Base-by-base conservation (phyloP, 2,797 vertebrate species). In the Aeoliscus strigatus region DNA sequence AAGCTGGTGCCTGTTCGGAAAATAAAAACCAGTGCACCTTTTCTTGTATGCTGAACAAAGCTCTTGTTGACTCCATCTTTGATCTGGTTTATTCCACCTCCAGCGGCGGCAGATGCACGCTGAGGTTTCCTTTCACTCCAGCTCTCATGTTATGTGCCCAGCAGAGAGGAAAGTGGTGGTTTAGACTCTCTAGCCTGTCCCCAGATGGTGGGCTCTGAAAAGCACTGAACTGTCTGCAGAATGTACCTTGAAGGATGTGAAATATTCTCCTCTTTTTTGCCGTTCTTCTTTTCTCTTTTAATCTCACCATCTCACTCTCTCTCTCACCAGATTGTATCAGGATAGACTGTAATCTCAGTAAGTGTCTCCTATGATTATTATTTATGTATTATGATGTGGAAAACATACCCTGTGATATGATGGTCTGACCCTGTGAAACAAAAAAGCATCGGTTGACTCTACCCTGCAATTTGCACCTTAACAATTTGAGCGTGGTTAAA, bases 291-390 rank as follows among this genome's bases (percentile, higher is more conserved):
- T 77, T 79, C 79, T 75, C 62, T 80, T 87, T 86, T 85, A 79
- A 88, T 84, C 88, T 92, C 85, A 89, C 88, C 91, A 91, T 92
- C 85, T 89, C 90, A 87, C 89, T 92, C 86, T 89, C 87, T 91
- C 88, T 91, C 90, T 83, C 86, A 87, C 91, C 92, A 96, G 94
- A 96, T 92, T 96, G 94, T 92, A 93, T 94, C 91, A 93, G 92
- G 88, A 93, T 93, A 93, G 92, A 93, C 91, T 96, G 94, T 92
- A 92, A 91, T 87, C 91, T 92, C 89, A 95, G 94, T 96, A 96
- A 96, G 94, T 96, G 86, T 79, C 85, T 83, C 73, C 83, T 87
- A 81, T 83, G 72, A 82, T 86, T 87, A 85, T 83, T 79, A 74
- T 66, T 60, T 62, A 57, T 81, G 56, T 21, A 21, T 63, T 66